Evolutionary conservation across 2,888 invertebrate species (phyloP).

Genomic region (Bedellia somnulentella): DNA sequence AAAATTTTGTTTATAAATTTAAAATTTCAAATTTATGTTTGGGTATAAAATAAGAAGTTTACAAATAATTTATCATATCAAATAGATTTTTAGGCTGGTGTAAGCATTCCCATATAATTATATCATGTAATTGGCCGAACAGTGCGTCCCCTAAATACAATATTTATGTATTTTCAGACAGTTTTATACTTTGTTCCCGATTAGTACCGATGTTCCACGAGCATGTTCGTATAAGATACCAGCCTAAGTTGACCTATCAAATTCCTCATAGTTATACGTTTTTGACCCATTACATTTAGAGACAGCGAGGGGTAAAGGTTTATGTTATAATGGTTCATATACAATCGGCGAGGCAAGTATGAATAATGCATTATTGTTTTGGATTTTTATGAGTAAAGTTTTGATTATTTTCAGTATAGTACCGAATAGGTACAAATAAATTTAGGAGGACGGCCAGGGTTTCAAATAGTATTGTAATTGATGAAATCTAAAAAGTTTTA

Average conservation of each 20-base stretch:
- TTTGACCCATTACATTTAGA: conserved; percentile 20
- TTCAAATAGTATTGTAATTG: too few relatives aligned
- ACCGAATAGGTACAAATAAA: conserved; percentile 15
- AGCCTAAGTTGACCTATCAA: too few relatives aligned
- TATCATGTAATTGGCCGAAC: too few relatives aligned
- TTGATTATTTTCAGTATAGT: conserved; percentile 60
- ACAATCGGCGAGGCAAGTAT: conserved; percentile 45
- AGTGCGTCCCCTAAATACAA: conserved; percentile 43
- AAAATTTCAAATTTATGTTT: too few relatives aligned
- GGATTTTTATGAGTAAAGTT: conserved; percentile 61
- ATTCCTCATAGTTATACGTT: too few relatives aligned
- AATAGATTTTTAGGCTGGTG: too few relatives aligned
- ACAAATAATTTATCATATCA: too few relatives aligned
- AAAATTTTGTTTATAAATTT: too few relatives aligned
- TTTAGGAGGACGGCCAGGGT: neutral
- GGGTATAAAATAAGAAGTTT: too few relatives aligned
- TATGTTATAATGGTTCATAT: conserved; percentile 23
- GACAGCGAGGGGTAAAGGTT: conserved; percentile 16
- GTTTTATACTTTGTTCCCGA: conserved; percentile 50
- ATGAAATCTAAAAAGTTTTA: too few relatives aligned
- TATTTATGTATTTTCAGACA: conserved; percentile 57
- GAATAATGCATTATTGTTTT: conserved; percentile 63
- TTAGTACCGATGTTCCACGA: conserved; percentile 31
- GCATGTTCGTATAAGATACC: conserved; percentile 19
- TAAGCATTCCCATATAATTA: too few relatives aligned